phyloP scores from a whole-genome alignment of 1,140 invertebrate species.

The Drosophila lacertosa region DNA sequence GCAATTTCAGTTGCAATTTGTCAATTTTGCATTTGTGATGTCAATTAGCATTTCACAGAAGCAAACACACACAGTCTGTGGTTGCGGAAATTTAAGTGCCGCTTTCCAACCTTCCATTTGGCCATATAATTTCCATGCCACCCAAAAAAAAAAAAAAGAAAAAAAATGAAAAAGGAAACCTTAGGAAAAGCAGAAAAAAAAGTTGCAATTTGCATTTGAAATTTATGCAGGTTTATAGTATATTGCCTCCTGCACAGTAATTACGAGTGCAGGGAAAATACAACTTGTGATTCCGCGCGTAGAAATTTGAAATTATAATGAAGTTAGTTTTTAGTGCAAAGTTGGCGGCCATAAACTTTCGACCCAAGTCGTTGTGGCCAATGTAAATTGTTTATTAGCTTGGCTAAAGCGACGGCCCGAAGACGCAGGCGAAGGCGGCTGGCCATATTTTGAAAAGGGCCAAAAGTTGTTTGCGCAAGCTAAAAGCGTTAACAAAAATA shows the following conservation, averaged over 20 bases:
- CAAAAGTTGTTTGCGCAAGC: constrained; percentile 7
- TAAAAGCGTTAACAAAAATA: constrained; percentile 3
- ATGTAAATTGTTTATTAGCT: constrained; percentile 65
- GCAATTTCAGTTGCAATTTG: constrained; percentile 56
- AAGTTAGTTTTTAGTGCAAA: constrained; percentile 49
- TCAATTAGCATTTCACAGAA: constrained; percentile 54
- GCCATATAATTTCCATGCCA: constrained; percentile 38
- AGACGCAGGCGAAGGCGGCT: neutral
- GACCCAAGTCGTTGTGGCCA: constrained; percentile 33
- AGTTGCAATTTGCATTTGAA: constrained; percentile 56
- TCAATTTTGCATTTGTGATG: constrained; percentile 51
- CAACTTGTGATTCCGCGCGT: constrained; percentile 44
- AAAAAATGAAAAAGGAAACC: no score
- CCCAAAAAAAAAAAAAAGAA: neutral
- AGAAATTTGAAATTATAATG: constrained; percentile 70
- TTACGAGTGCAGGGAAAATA: constrained; percentile 52
- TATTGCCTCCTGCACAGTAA: constrained; percentile 40
- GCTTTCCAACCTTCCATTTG: constrained; percentile 24
- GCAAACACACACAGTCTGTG: neutral
- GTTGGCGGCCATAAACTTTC: constrained; percentile 48
- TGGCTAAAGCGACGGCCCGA: neutral
- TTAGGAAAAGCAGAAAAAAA: no score
- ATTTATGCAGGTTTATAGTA: constrained; percentile 57
- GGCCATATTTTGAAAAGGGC: neutral
- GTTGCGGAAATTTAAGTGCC: constrained; percentile 10